These are phyloP conservation scores for Lacanobia oleracea DNA, from an alignment of 2,888 invertebrate species.

Conservation along the genomic window DNA sequence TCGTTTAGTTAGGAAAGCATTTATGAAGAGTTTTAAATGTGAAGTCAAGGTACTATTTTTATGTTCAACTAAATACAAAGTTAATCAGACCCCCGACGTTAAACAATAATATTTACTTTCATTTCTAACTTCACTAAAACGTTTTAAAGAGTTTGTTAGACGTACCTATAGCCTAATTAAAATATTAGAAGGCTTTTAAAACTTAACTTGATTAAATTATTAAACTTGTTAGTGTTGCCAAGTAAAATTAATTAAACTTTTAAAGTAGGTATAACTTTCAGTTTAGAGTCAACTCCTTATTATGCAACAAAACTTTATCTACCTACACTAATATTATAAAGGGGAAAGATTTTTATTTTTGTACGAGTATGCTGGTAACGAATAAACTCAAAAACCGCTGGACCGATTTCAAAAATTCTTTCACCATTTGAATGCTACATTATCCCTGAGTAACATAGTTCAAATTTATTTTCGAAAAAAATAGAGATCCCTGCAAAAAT, in stretches of 20 bases:
- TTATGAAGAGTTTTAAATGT: not conserved
- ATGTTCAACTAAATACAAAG: not conserved
- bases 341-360: too few relatives aligned
- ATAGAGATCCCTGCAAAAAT: too few relatives aligned
- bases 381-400: too few relatives aligned
- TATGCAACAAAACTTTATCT: conserved; percentile 41
- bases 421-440: too few relatives aligned
- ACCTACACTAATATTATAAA: too few relatives aligned
- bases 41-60: not conserved
- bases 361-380: too few relatives aligned
- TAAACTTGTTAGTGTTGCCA: conserved; percentile 46
- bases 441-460: too few relatives aligned
- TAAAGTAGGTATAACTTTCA: conserved; percentile 33
- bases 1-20: conserved; percentile 13
- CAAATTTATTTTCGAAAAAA: too few relatives aligned
- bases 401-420: too few relatives aligned
- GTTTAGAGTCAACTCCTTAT: conserved; percentile 25
- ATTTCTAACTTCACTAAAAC: conserved; percentile 21
- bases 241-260: conserved; percentile 50
- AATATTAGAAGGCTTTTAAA: conserved; percentile 42
- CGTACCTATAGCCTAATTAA: conserved; percentile 25
- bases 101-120: conserved; percentile 10
- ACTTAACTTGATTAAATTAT: conserved; percentile 43
- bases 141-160: conserved; percentile 14
- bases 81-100: not conserved